Percentiles rank a stretch among this genome's conserved stretches.
Evolutionary conservation across 2,888 invertebrate species (phyloP).

Genomic region (Andrena bicolor): DNA sequence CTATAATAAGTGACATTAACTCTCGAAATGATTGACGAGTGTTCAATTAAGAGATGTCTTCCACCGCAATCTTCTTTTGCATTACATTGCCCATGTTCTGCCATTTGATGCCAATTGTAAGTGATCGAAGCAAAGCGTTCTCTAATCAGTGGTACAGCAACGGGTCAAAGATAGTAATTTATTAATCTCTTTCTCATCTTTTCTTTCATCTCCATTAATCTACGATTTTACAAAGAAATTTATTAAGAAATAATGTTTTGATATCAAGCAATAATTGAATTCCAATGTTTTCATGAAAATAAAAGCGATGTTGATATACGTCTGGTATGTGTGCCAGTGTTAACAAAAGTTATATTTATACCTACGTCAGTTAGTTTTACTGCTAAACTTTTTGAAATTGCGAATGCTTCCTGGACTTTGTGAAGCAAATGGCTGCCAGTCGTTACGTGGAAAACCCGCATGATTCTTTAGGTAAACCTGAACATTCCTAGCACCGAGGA

Average conservation of each 20-base stretch:
- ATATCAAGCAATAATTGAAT: background rate
- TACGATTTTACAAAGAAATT: background rate
- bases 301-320: background rate
- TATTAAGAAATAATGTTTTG: background rate
- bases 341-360: background rate
- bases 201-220: background rate
- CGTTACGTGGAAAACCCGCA: slow-evolving; percentile 29
- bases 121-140: background rate
- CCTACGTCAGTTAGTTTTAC: background rate
- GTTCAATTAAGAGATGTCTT: background rate
- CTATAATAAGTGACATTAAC: background rate
- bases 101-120: background rate
- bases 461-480: slow-evolving; percentile 2
- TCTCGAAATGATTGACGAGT: background rate
- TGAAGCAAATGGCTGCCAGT: background rate
- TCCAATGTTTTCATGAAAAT: background rate
- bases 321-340: background rate
- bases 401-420: background rate
- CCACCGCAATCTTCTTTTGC: background rate
- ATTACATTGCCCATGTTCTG: slow-evolving; percentile 1
- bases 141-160: background rate
- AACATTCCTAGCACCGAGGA: background rate
- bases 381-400: background rate
- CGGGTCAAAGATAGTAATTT: background rate
- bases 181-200: too few relatives aligned